phyloP scores from a whole-genome alignment of 1,140 invertebrate genomes.

The Mycetomoellerius zeteki region DNA sequence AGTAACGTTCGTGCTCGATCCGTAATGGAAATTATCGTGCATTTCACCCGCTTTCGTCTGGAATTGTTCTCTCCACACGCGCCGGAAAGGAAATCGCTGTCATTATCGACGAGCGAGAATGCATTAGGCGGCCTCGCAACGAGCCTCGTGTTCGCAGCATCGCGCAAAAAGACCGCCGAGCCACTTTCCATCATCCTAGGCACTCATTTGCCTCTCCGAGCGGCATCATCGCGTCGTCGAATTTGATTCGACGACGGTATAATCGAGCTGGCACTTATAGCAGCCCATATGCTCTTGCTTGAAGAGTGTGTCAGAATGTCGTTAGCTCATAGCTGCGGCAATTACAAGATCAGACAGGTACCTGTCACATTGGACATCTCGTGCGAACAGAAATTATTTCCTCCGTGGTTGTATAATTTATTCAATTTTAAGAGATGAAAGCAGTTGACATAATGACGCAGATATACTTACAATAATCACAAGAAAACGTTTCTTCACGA shows the following conservation, averaged over 20 bases:
- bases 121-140: slow-evolving; percentile 21
- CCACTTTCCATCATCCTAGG: slow-evolving; percentile 57
- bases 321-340: slow-evolving; percentile 52
- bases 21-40: slow-evolving; percentile 42
- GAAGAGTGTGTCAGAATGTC: slow-evolving; percentile 60
- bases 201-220: slow-evolving; percentile 38
- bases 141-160: slow-evolving; percentile 4
- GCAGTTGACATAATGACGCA: background rate
- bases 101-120: slow-evolving; percentile 49
- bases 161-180: slow-evolving; percentile 34
- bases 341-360: slow-evolving; percentile 52
- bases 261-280: slow-evolving; percentile 49
- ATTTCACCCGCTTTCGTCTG: slow-evolving; percentile 50
- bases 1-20: background rate
- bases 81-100: slow-evolving; percentile 42
- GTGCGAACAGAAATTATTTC: slow-evolving; percentile 18
- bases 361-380: background rate
- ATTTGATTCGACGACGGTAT: slow-evolving; percentile 52
- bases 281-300: background rate
- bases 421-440: background rate
- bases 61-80: slow-evolving; percentile 12
- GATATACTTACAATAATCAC: too few relatives aligned
- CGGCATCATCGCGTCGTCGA: slow-evolving; percentile 34
- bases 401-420: background rate
- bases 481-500: too few relatives aligned